Base-by-base conservation (phyloP, 1,140 invertebrate genomes). In the Parasteatoda tepidariorum region DNA sequence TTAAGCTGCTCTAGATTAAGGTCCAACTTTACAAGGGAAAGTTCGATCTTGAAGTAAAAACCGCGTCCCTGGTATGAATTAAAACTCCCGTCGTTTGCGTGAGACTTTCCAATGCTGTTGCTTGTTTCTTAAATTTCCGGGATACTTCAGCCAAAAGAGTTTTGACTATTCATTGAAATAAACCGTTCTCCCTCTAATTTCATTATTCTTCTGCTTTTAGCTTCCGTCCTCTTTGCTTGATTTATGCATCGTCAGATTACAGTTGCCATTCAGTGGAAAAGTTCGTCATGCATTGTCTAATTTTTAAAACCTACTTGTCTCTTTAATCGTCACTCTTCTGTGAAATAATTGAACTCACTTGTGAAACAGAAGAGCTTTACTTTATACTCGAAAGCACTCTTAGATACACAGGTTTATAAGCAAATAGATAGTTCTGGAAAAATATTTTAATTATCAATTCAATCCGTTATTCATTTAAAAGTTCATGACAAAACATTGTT, bases 1-100 rank as follows among this genome's bases (percentile, higher is more conserved):
- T 71, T 82, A 82, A 82, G 78, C 78, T 82, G 54, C 67, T 82
- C 34, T 24, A 82, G 78, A 82, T 82, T 82, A 82, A 82, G 24
- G 48, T 31, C 75, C 75, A 78, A 78, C 41, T 78, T 71, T 57
- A 82, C 78, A 70, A 61, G 41, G 28, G 76, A 57, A 67, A 22
- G 28, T 55, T 67, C 28, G 57, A 59, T 57, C 38, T 67, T 48
- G 54, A 11, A 79, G 62, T 79, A 79, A 79, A 79, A 79, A 79
- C 62, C 64, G 54, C 64, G 48, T 41, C 22, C 61, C 54, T 73
- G 48, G 15, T 33, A 28, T 41, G 75, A 55, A 24, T 22, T 24
- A 61, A 30, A 82, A 82, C 30, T 68, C 18, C 28, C n/a, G 28
- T 38, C 28, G 70, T 38, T 61, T 82, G 70, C 78, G 78, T 71